phyloP scores from a whole-genome alignment of 2,113 vertebrate genomes.

The Ailurus styani region DNA sequence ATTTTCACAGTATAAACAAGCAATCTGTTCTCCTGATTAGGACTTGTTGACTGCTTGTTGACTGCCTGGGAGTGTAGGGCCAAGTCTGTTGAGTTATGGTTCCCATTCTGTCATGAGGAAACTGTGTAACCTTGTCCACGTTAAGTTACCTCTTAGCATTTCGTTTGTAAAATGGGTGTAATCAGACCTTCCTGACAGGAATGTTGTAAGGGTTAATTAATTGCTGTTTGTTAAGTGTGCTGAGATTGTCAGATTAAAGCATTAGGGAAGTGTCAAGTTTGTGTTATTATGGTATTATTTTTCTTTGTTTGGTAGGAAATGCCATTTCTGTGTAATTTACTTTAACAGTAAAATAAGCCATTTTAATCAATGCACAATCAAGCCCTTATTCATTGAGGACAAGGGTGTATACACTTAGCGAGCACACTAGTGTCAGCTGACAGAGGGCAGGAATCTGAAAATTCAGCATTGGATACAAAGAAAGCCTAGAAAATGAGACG shows the following conservation, averaged over 20 bases:
- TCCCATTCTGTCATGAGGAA: neutral
- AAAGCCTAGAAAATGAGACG: conserved; percentile 60
- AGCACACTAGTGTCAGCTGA: conserved; percentile 33
- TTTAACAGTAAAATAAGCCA: conserved; percentile 66
- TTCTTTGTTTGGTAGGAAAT: conserved; percentile 73
- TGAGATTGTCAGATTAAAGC: conserved; percentile 72
- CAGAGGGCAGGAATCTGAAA: conserved; percentile 36
- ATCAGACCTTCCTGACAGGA: conserved; percentile 55
- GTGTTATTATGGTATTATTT: conserved; percentile 74
- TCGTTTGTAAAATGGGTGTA: conserved; percentile 53
- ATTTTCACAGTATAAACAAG: neutral
- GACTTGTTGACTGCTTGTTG: neutral
- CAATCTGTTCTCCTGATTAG: neutral
- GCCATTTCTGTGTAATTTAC: conserved; percentile 60
- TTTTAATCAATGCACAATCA: conserved; percentile 53
- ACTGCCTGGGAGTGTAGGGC: neutral
- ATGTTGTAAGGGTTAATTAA: conserved; percentile 71
- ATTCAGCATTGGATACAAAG: conserved; percentile 54
- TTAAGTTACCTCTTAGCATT: conserved; percentile 38
- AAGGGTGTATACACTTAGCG: conserved; percentile 50
- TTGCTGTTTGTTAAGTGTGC: conserved; percentile 50
- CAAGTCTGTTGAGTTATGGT: neutral
- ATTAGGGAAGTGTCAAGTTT: conserved; percentile 73
- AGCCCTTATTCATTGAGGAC: conserved; percentile 44
- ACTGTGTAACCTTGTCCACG: conserved; percentile 25